These are phyloP conservation scores for Coenobita brevimanus DNA, from an alignment of 1,140 invertebrate genomes.

Conservation along the genomic window DNA sequence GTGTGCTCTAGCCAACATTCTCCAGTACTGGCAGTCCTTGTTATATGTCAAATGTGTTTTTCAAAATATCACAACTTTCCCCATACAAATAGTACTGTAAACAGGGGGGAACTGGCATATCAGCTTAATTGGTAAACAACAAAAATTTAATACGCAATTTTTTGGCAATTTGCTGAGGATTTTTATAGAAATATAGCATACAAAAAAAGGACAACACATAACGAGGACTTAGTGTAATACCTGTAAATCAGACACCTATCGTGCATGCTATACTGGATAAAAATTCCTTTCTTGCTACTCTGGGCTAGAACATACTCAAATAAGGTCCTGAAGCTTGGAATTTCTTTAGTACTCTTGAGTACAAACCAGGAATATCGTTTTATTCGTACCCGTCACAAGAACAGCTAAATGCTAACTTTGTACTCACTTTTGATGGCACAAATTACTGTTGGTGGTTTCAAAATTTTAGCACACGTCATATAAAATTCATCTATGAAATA, in stretches of 20 bases:
- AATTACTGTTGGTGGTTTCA: constrained; percentile 66
- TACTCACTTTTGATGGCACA: constrained; percentile 66
- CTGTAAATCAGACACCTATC: constrained; percentile 16
- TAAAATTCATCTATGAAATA: constrained; percentile 66
- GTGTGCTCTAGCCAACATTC: constrained; percentile 23
- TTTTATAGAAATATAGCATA: no score
- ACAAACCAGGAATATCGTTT: constrained; percentile 65
- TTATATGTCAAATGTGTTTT: no score
- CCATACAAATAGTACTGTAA: no score
- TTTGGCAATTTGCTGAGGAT: no score
- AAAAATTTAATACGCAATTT: no score
- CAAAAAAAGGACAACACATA: no score
- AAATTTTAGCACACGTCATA: constrained; percentile 65
- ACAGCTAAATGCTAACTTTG: constrained; percentile 67
- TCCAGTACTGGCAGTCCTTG: no score
- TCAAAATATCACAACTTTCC: no score
- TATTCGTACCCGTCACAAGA: constrained; percentile 66
- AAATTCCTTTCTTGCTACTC: no score
- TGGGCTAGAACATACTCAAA: constrained; percentile 37
- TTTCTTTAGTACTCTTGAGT: constrained; percentile 63
- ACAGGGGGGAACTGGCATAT: no score
- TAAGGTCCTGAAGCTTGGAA: constrained; percentile 40
- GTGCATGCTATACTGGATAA: neutral
- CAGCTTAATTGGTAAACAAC: no score
- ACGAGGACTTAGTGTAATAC: no score